Evolutionary conservation across 1,140 invertebrate species (phyloP).

Genomic region (Temnothorax curvispinosus): DNA sequence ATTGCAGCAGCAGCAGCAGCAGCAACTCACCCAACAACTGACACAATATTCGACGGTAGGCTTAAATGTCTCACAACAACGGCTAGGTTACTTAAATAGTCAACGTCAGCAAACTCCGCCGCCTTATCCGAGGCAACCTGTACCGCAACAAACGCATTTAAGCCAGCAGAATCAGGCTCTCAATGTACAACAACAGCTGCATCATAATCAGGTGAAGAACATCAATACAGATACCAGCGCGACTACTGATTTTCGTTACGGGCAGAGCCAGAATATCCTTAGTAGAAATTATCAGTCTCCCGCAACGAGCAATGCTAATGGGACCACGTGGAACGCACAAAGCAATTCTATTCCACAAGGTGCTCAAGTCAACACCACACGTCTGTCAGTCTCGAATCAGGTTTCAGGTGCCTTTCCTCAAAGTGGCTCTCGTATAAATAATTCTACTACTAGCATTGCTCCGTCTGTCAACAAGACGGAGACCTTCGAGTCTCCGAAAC

Average conservation of each 20-base stretch:
- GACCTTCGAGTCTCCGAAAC: constrained; percentile 65
- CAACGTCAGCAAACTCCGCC: constrained; percentile 84
- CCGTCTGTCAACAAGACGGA: constrained; percentile 61
- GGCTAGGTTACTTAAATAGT: constrained; percentile 83
- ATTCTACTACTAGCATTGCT: constrained; percentile 59
- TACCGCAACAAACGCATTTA: constrained; percentile 77
- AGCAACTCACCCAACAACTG: constrained; percentile 78
- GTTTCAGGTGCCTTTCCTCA: constrained; percentile 78
- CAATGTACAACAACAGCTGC: constrained; percentile 83
- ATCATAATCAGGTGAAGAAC: constrained; percentile 84
- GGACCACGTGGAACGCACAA: constrained; percentile 78
- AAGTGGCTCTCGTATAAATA: constrained; percentile 70
- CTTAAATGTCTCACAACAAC: constrained; percentile 79
- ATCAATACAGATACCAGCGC: constrained; percentile 82
- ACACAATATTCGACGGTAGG: constrained; percentile 74
- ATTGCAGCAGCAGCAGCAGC: constrained; percentile 74
- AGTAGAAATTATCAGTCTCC: constrained; percentile 81
- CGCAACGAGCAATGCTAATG: constrained; percentile 74
- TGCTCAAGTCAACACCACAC: constrained; percentile 76
- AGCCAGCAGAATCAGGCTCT: constrained; percentile 80
- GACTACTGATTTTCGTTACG: constrained; percentile 84
- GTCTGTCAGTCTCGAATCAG: constrained; percentile 74
- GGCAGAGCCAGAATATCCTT: constrained; percentile 84
- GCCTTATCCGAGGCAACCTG: constrained; percentile 83
- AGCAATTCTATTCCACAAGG: constrained; percentile 76